These are phyloP conservation scores for Choreutis nemorana DNA, from an alignment of 2,888 invertebrate genomes.

Conservation along the genomic window DNA sequence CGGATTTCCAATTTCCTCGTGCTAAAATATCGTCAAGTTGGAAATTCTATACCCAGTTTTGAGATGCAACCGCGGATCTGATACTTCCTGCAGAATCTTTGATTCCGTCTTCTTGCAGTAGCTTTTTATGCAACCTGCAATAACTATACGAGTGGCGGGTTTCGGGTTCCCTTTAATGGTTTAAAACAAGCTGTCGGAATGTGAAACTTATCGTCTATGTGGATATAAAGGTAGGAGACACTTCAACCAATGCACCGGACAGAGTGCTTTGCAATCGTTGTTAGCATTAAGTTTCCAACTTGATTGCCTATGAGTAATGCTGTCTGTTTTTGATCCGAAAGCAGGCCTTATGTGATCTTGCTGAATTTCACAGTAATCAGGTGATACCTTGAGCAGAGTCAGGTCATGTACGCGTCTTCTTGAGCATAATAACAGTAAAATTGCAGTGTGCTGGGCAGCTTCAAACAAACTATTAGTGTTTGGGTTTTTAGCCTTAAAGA, in stretches of 20 bases:
- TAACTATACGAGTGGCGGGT: too few relatives aligned
- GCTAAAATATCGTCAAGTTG: conserved; percentile 12
- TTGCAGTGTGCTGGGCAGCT: not conserved
- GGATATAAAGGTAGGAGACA: conserved; percentile 1
- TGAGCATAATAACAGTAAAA: not conserved
- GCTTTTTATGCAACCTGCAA: conserved; percentile 10
- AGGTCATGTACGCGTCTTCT: not conserved
- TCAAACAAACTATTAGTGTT: not conserved
- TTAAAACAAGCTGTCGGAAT: not conserved
- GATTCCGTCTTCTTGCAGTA: conserved; percentile 13
- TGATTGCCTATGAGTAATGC: too few relatives aligned
- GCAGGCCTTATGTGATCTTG: too few relatives aligned
- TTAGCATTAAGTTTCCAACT: not conserved
- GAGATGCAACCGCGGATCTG: conserved; percentile 15
- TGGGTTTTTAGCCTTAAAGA: not conserved
- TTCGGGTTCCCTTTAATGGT: too few relatives aligned
- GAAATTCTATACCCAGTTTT: conserved; percentile 11
- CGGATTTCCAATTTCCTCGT: too few relatives aligned
- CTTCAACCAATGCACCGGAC: not conserved
- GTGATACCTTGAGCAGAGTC: not conserved
- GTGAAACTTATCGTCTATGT: not conserved
- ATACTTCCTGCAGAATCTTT: conserved; percentile 14
- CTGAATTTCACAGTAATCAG: too few relatives aligned
- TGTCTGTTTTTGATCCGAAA: not conserved
- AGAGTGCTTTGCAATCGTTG: not conserved